Percentiles rank a stretch among this genome's conserved stretches.
Evolutionary conservation across 2,797 vertebrate genomes (phyloP).

Genomic region (Rachycentron canadum): DNA sequence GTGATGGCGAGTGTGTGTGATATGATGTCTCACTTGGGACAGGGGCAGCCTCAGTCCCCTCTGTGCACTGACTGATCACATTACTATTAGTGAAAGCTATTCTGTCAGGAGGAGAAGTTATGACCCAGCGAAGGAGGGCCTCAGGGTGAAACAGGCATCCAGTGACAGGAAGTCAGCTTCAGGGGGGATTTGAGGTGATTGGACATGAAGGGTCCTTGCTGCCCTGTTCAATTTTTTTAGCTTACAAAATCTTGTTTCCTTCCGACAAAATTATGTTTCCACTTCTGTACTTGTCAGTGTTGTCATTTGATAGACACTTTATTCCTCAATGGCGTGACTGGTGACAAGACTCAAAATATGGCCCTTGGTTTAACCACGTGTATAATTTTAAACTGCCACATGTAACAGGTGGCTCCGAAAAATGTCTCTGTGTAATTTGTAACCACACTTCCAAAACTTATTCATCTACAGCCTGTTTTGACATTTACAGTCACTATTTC

Average conservation of each 20-base stretch:
- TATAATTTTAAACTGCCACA: background rate
- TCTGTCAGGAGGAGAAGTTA: constrained; percentile 77
- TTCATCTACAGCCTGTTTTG: constrained; percentile 19
- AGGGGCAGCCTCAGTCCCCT: constrained; percentile 66
- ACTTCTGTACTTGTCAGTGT: background rate
- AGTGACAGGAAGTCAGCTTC: constrained; percentile 61
- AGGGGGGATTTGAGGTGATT: constrained; percentile 65
- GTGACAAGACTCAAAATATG: background rate
- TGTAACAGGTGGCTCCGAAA: constrained; percentile 19
- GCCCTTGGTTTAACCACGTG: background rate
- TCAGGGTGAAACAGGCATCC: constrained; percentile 60
- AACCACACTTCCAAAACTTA: background rate
- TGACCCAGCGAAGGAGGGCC: constrained; percentile 50
- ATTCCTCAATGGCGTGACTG: background rate
- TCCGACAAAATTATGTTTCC: constrained; percentile 22
- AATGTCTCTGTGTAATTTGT: constrained; percentile 3
- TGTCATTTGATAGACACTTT: constrained; percentile 10
- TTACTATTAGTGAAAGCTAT: constrained; percentile 76
- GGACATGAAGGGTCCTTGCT: constrained; percentile 62
- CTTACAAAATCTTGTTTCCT: constrained; percentile 44
- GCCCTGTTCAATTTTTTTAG: constrained; percentile 40
- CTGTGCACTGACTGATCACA: constrained; percentile 80
- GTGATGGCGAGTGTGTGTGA: constrained; percentile 68
- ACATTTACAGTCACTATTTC: constrained; percentile 18
- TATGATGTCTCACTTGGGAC: constrained; percentile 73